Conservation (phyloP, 2,888 invertebrate species). For the Ommatoiulus sabulosus region DNA sequence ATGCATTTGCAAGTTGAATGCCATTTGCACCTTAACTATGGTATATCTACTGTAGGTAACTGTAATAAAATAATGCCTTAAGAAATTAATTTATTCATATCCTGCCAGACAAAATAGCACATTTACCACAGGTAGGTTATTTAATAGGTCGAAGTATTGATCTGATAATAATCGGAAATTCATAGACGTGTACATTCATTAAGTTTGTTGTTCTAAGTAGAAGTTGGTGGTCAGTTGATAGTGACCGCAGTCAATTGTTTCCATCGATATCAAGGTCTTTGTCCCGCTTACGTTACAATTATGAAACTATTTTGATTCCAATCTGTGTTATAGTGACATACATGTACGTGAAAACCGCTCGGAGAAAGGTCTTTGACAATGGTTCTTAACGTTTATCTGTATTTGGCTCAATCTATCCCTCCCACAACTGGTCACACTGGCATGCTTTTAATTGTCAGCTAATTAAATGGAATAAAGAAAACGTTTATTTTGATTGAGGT, state of each 20-base stretch:
- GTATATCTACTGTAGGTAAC: neutral
- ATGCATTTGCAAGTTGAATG: too few relatives aligned
- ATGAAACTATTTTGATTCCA: neutral
- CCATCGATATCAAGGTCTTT: neutral
- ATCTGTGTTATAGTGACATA: neutral
- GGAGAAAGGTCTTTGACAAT: neutral
- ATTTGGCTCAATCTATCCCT: neutral
- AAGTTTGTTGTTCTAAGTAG: neutral
- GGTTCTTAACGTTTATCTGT: conserved; percentile 14
- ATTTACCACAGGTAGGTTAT: neutral
- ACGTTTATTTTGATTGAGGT: conserved; percentile 24
- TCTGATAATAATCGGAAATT: neutral
- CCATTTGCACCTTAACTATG: neutral
- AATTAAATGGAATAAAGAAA: conserved; percentile 17
- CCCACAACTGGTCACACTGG: neutral
- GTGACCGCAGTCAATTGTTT: neutral
- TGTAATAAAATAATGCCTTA: neutral
- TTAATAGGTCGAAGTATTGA: neutral
- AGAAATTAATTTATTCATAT: neutral
- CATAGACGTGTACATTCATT: neutral
- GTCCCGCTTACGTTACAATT: neutral
- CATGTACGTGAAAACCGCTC: neutral
- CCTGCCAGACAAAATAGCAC: neutral
- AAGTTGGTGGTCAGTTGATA: neutral
- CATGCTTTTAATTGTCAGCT: neutral